A percentile compares a stretch with the other conserved stretches of the same genome.
Conservation (phyloP, 2,888 invertebrate genomes). For the Thymelicus lineola region DNA sequence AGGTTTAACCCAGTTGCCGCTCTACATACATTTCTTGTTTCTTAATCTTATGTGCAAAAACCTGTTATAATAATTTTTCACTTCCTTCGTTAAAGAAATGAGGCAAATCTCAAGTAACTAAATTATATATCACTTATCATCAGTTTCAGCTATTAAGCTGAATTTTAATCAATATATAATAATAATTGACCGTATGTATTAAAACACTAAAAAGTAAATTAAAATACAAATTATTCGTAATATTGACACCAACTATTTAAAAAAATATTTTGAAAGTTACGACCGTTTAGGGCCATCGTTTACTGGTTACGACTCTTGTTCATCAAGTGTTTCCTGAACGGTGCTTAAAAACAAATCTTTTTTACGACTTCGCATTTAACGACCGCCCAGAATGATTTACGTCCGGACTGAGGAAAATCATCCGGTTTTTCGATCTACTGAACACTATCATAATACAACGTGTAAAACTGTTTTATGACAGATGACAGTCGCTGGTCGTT, state of each 20-base stretch:
- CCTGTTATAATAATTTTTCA: too few relatives aligned
- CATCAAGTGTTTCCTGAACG: constrained; percentile 22
- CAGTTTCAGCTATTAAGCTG: background rate
- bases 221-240: background rate
- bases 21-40: too few relatives aligned
- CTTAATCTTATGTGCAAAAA: too few relatives aligned
- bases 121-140: background rate
- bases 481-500: background rate
- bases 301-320: constrained; percentile 3
- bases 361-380: constrained; percentile 38
- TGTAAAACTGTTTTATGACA: constrained; percentile 8
- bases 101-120: too few relatives aligned
- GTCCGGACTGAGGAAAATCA: constrained; percentile 24
- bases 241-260: background rate
- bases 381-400: constrained; percentile 41
- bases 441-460: constrained; percentile 16
- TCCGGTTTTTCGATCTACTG: constrained; percentile 15
- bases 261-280: constrained; percentile 17
- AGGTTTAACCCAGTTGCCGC: too few relatives aligned
- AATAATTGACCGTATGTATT: background rate
- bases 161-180: background rate
- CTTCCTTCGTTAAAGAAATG: too few relatives aligned
- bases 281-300: constrained; percentile 12
- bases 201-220: background rate
- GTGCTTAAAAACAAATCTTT: constrained; percentile 29